Percentiles rank a stretch among this genome's conserved stretches.
Conservation (phyloP, 1,140 invertebrate species). For the Solenopsis fugax region DNA sequence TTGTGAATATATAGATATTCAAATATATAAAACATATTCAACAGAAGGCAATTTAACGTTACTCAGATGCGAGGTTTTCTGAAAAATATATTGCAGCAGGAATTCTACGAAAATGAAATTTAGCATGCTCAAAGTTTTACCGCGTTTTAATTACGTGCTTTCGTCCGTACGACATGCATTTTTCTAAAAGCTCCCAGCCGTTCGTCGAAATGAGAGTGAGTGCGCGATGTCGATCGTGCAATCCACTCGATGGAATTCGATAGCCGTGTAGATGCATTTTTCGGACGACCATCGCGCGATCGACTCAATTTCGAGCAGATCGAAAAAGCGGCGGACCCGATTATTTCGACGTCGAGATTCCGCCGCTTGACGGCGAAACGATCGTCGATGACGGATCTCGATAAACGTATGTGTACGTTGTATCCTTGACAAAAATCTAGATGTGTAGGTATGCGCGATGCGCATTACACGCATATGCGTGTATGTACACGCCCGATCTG, state of each 20-base stretch:
- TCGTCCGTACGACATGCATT: conserved; percentile 29
- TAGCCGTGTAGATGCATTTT: conserved; percentile 69
- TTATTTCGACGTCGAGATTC: conserved; percentile 60
- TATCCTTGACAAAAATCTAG: conserved; percentile 33
- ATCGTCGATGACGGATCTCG: conserved; percentile 59
- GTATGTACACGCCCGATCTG: background rate
- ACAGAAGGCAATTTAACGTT: background rate
- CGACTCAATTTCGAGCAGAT: conserved; percentile 59
- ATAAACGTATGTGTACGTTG: conserved; percentile 35
- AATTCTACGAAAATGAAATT: conserved; percentile 11
- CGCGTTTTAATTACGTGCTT: conserved; percentile 44
- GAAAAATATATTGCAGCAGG: background rate
- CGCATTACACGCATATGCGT: background rate
- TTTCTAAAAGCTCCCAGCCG: conserved; percentile 39
- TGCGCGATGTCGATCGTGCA: conserved; percentile 68
- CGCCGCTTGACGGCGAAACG: conserved; percentile 68
- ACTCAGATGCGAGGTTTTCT: background rate
- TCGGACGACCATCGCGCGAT: conserved; percentile 54
- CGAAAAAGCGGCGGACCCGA: conserved; percentile 53
- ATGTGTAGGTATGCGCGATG: background rate
- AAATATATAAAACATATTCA: background rate
- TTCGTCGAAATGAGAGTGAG: conserved; percentile 32
- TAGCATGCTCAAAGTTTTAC: background rate
- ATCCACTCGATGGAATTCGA: conserved; percentile 73
- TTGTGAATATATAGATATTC: background rate